Conservation (phyloP, 1,140 invertebrate species). For the Drosophila subpulchrella region DNA sequence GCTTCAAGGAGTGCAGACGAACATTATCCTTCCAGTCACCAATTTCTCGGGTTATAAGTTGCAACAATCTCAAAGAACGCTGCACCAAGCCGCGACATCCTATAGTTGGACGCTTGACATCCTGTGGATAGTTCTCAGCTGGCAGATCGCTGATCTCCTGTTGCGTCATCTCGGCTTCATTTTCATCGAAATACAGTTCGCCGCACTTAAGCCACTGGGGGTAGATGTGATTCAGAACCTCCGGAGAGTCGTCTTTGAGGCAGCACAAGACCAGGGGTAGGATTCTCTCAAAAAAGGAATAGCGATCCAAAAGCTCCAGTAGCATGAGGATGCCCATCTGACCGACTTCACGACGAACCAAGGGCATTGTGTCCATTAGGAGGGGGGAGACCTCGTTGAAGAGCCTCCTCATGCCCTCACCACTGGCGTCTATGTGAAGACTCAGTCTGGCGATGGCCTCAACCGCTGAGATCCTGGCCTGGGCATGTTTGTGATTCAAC, state of each 20-base stretch:
- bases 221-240: conserved; percentile 86
- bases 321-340: conserved; percentile 89
- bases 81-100: conserved; percentile 91
- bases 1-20: conserved; percentile 89
- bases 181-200: conserved; percentile 89
- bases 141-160: conserved; percentile 88
- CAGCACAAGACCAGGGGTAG: conserved; percentile 91
- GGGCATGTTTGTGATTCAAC: conserved; percentile 92
- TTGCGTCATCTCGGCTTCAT: conserved; percentile 90
- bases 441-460: conserved; percentile 88
- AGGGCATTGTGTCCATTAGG: conserved; percentile 90
- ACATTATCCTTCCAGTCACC: conserved; percentile 90
- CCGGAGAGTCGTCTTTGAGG: conserved; percentile 89
- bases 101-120: conserved; percentile 89
- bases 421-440: conserved; percentile 86
- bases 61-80: conserved; percentile 88
- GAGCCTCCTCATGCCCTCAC: conserved; percentile 84
- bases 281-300: conserved; percentile 91
- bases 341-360: conserved; percentile 88
- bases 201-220: conserved; percentile 89
- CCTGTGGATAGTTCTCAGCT: conserved; percentile 88
- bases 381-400: conserved; percentile 75
- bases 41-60: conserved; percentile 88
- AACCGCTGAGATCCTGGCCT: conserved; percentile 90
- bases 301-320: conserved; percentile 89